Base-by-base conservation (phyloP, 1,140 invertebrate genomes). In the Drosophila ercepeae region DNA sequence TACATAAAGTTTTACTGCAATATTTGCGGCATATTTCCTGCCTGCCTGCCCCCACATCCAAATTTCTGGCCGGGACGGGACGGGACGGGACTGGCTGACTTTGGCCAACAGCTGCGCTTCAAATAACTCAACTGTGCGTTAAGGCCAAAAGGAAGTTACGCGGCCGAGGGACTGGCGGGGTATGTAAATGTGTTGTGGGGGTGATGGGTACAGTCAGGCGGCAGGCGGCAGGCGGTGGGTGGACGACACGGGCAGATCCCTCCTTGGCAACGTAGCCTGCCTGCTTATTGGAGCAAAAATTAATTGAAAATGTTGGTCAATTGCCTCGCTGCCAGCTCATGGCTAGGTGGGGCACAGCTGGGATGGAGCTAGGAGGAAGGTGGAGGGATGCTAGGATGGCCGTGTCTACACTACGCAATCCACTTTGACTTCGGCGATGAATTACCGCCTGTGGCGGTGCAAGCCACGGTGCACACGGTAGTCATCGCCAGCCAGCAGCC, bases 261-360 rank as follows among this genome's bases (percentile, higher is more conserved):
- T 42, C 32, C 54, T 23, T 42, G 42, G 42, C 44, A 21, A 19
- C 48, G 44, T 49, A 53, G 61, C 39, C 64, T 65, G 84, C 58
- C 78, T 86, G 83, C 75, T 89, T 89, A 89, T 89, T 89, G 84
- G 86, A 84, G 84, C 84, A 89, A 89, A 75, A 86, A 89, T 89
- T 89, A 90, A 89, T 89, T 89, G 84, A 89, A 89, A 89, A 89
- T 89, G 84, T 89, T 89, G 84, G 84, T 89, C 84, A 89, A 89
- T 89, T 89, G 77, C 79, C 86, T 73, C 54, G 58, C 75, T 59
- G 61, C 48, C 61, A 70, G 54, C 55, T 21, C 21, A 16, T n/a
- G 16, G 14, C 11, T 4, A n/a, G 13, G 39, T 8, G 14, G 16
- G 16, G 16, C 14, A 8, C 6, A 3, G 29, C 18, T 14, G 16